phyloP scores from a whole-genome alignment of 2,797 vertebrate genomes.

The Argya squamiceps region DNA sequence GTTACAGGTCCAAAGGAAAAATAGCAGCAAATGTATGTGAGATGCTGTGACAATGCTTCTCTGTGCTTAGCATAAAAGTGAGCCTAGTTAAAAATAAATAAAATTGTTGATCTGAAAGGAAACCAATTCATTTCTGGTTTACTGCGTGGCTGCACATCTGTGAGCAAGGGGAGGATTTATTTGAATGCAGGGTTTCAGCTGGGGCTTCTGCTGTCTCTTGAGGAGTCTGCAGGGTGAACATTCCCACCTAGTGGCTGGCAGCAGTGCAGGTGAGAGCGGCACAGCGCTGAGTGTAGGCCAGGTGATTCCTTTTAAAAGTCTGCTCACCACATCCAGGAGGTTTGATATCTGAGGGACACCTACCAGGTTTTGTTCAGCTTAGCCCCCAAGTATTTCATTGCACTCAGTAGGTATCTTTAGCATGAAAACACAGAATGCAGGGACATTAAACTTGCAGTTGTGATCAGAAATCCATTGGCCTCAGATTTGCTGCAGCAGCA shows the following conservation, averaged over 20 bases:
- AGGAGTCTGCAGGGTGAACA: background rate
- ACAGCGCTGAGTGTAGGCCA: rapidly evolving
- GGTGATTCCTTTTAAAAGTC: background rate
- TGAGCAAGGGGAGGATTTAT: background rate
- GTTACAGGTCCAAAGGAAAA: background rate
- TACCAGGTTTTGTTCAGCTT: background rate
- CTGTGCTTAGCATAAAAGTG: background rate
- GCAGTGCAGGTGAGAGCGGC: background rate
- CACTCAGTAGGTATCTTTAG: rapidly evolving
- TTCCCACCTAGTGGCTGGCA: constrained; percentile 51
- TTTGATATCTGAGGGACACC: background rate
- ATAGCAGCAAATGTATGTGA: background rate
- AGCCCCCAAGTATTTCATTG: rapidly evolving
- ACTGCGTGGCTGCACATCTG: background rate
- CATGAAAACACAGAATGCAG: background rate
- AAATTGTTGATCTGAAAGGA: background rate
- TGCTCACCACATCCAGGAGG: background rate
- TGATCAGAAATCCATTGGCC: background rate
- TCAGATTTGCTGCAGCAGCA: background rate
- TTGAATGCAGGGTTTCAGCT: background rate
- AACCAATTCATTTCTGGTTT: background rate
- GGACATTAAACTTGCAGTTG: background rate
- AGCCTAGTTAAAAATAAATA: background rate
- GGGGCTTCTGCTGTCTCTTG: background rate
- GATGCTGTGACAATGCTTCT: background rate